These are phyloP conservation scores for Papilio elwesi DNA, from an alignment of 2,888 invertebrate genomes.

Conservation along the genomic window DNA sequence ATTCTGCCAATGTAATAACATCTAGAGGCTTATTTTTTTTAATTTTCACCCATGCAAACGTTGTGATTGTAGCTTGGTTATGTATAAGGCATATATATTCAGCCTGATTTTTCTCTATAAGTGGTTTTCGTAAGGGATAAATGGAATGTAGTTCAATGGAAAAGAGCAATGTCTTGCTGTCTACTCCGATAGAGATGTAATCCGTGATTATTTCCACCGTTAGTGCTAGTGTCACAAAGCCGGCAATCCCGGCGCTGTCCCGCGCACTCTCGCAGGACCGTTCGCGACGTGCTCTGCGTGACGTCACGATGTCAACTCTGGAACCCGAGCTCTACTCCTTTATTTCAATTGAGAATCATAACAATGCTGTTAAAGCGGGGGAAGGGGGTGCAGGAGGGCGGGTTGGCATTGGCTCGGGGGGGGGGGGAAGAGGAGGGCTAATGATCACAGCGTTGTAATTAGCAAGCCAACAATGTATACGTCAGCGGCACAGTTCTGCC, in stretches of 20 bases:
- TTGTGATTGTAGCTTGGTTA: not conserved
- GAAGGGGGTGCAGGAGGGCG: conserved; percentile 1
- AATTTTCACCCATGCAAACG: conserved; percentile 4
- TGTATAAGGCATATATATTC: not conserved
- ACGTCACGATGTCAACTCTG: conserved; percentile 35
- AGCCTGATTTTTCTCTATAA: too few relatives aligned
- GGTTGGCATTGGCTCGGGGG: too few relatives aligned
- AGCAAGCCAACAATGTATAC: conserved; percentile 31
- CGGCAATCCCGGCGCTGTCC: conserved; percentile 17
- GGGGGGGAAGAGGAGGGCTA: conserved; percentile 21
- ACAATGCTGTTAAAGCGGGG: conserved; percentile 29
- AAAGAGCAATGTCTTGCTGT: too few relatives aligned
- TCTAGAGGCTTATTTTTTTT: conserved; percentile 9
- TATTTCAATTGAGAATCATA: conserved; percentile 36
- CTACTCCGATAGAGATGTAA: too few relatives aligned
- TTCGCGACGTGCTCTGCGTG: conserved; percentile 7
- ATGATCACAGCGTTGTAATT: conserved; percentile 41
- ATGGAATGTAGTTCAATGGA: too few relatives aligned
- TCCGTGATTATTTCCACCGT: too few relatives aligned
- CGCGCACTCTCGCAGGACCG: not conserved
- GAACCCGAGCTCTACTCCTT: conserved; percentile 32
- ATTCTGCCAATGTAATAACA: conserved; percentile 19
- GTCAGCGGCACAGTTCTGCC: conserved; percentile 24
- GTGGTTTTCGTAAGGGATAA: too few relatives aligned
- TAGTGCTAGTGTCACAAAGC: not conserved